Evolutionary conservation across 2,113 vertebrate species (phyloP), one percentile per base, ranked within the genome.

Genomic region (Todiramphus saurophagus): DNA sequence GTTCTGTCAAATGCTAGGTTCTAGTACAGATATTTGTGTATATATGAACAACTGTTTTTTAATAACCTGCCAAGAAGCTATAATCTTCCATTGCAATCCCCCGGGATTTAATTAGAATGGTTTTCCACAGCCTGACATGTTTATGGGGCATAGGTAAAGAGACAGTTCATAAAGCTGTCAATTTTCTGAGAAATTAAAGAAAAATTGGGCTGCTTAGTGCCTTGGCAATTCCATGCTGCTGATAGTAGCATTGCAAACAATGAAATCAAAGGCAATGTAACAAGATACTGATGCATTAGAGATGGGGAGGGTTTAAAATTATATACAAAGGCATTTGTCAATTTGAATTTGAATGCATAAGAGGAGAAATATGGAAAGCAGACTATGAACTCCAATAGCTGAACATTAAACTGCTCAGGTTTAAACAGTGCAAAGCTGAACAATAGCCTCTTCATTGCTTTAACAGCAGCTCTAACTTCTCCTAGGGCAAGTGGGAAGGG

Each of bases 101-200:
- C 96, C 3, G 94, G 97, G 98, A 98, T 98, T 98, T 98, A 98
- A 98, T 98, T 98, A 98, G 97, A 98, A 98, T 98, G 97, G 95
- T 96, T 98, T 98, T 98, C 98, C 97, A 97, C 97, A 98, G 97
- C 90, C 97, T 98, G 98, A 98, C 98, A 98, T 98, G 98, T 98
- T 98, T 98, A 98, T 98, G 97, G 98, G 98, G 97, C 98, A 98
- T 98, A 98, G 98, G 98, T 98, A 98, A 98, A 98, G 97, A 98
- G 98, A 98, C 98, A 98, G 98, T 98, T 98, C 98, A 98, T 98
- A 98, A 98, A 98, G 98, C 98, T 98, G 98, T 98, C 98, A 98
- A 98, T 98, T 98, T 98, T 97, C 97, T 97, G 97, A 98, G 97
- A 98, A 98, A 98, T 98, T 98, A 98, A 98, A 98, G 98, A 98